These are phyloP conservation scores for Neoitamus cyanurus DNA, from an alignment of 2,888 invertebrate species.

Conservation along the genomic window DNA sequence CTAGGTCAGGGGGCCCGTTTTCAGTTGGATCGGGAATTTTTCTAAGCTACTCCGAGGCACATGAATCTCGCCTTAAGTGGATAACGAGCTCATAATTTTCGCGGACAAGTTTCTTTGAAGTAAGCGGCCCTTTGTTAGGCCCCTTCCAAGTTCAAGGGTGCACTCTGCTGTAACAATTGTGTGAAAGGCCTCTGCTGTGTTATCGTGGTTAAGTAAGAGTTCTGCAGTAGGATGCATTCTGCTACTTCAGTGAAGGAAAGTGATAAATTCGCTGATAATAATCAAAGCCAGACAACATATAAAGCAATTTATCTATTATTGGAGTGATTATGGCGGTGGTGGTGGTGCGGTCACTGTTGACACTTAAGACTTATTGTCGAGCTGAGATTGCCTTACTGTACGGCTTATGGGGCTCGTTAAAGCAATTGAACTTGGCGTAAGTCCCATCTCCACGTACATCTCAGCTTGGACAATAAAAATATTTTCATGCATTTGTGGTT, in stretches of 20 bases:
- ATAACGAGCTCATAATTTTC: conserved; percentile 22
- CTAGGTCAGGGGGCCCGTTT: not conserved
- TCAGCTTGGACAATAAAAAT: conserved; percentile 15
- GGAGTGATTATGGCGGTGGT: conserved; percentile 40
- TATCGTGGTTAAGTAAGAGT: conserved; percentile 18
- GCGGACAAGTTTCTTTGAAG: not conserved
- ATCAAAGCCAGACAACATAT: conserved; percentile 43
- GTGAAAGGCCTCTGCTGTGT: not conserved
- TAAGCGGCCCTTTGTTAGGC: conserved; percentile 9
- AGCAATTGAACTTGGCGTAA: conserved; percentile 45
- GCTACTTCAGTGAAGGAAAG: conserved; percentile 34
- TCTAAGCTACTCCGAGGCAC: not conserved
- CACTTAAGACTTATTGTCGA: conserved; percentile 42
- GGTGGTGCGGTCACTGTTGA: conserved; percentile 27
- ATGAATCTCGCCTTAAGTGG: conserved; percentile 2
- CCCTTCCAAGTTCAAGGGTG: conserved; percentile 36
- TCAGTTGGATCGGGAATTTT: not conserved
- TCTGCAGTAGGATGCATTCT: conserved; percentile 16
- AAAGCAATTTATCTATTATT: conserved; percentile 46
- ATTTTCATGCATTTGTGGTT: conserved; percentile 26
- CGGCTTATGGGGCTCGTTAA: conserved; percentile 35
- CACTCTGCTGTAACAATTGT: conserved; percentile 30
- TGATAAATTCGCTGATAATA: conserved; percentile 44
- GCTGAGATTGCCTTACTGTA: conserved; percentile 34
- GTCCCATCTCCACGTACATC: conserved; percentile 31